Conservation (phyloP, 2,797 vertebrate genomes). For the Gallinago stenura region DNA sequence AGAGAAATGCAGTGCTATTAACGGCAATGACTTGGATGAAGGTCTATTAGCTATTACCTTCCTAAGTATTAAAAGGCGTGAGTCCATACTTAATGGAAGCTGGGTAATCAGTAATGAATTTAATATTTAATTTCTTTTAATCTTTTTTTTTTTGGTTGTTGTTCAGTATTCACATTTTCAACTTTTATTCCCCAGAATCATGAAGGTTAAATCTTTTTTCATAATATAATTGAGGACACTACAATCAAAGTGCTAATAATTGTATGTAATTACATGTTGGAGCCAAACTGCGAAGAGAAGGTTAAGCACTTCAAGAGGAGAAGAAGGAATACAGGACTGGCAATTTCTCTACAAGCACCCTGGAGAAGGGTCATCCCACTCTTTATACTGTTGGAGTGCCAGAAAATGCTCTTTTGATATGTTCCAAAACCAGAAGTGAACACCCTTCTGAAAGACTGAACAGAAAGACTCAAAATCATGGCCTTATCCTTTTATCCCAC, state of each 20-base stretch:
- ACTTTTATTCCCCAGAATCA: not conserved
- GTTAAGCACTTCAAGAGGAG: slow-evolving; percentile 60
- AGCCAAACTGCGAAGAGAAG: slow-evolving; percentile 57
- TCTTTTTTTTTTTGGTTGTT: not conserved
- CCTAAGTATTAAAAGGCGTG: not conserved
- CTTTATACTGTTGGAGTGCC: not conserved
- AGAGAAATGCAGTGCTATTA: not conserved
- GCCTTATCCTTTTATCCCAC: not conserved
- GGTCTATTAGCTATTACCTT: not conserved
- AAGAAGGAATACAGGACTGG: accelerated
- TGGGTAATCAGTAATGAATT: not conserved
- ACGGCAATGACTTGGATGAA: not conserved
- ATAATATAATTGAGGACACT: slow-evolving; percentile 50
- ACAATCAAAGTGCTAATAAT: slow-evolving; percentile 65
- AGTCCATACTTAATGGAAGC: not conserved
- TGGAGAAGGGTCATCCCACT: not conserved
- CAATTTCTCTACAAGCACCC: not conserved
- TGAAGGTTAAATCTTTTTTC: slow-evolving; percentile 26
- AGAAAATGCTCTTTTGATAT: not conserved
- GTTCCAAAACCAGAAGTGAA: not conserved
- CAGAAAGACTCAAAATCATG: not conserved
- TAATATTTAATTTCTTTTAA: not conserved
- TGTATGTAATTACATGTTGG: slow-evolving; percentile 51
- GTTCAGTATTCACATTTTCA: not conserved
- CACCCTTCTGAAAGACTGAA: accelerated